Percentiles rank a stretch among this genome's conserved stretches.
Conservation (phyloP, 2,113 vertebrate species). For the Passer domesticus region DNA sequence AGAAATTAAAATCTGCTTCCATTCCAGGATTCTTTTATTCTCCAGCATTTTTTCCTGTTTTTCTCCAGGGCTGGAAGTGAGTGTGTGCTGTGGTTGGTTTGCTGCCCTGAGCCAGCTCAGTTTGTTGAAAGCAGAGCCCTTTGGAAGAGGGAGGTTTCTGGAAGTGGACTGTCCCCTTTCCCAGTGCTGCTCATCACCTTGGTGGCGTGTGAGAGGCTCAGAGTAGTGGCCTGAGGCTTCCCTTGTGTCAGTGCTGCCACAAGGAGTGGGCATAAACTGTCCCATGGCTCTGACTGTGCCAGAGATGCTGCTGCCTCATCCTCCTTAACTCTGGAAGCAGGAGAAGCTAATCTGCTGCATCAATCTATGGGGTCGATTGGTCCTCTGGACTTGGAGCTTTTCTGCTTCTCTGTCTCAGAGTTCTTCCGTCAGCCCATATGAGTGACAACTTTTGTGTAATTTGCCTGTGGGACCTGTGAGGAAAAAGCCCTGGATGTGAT, state of each 20-base stretch:
- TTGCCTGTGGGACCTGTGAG: neutral
- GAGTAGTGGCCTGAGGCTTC: neutral
- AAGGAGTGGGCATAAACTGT: rapidly evolving
- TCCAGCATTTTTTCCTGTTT: neutral
- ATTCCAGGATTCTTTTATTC: neutral
- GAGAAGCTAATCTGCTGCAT: neutral
- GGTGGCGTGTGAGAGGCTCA: rapidly evolving
- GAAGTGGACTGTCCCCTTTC: neutral
- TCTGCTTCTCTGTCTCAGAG: neutral
- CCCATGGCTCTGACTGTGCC: neutral
- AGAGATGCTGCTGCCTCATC: neutral
- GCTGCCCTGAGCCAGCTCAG: neutral
- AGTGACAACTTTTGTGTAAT: neutral
- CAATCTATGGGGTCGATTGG: neutral
- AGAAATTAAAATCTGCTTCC: neutral
- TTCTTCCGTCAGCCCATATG: neutral
- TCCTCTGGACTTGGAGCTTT: neutral
- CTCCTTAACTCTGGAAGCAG: neutral
- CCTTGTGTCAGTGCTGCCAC: rapidly evolving
- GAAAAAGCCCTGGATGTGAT: neutral
- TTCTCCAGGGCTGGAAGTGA: neutral
- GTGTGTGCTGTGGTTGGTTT: neutral
- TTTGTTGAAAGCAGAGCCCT: neutral
- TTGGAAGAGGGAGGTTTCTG: neutral
- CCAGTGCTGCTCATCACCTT: neutral